Base-by-base conservation (phyloP, 2,797 vertebrate species). In the Pempheris klunzingeri region DNA sequence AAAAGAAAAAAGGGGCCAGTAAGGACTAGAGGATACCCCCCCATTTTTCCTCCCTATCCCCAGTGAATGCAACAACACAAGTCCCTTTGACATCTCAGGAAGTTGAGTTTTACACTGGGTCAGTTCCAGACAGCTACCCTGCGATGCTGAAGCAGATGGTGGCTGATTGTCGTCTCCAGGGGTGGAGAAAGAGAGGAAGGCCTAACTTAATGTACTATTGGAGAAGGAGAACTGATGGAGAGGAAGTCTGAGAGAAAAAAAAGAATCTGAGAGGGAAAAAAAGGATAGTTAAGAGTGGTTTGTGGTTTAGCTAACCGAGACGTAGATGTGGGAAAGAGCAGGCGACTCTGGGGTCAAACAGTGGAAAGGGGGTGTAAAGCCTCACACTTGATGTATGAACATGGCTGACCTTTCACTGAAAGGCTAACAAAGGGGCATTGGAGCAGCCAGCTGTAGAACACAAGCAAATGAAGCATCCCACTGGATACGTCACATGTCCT, bases 81-180 rank as follows among this genome's bases (percentile, higher is more conserved):
- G 81, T 73, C 80, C 80, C 81, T 86, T 88, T 91, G 91, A 93
- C 91, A 92, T 93, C 81, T 88, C 93, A 92, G 94, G 94, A 95
- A 95, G 94, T 92, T 89, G 82, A 77, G 86, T 86, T 89, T 88
- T 89, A 80, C 87, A 85, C 80, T 34, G 88, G 90, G 93, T 89
- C 83, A 49, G 69, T 72, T 78, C 82, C 80, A 81, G 82, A 75
- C 63, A 47, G 77, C 82, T 67, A 84, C 79, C 83, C 90, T 46
- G 68, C 46, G 46, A 90, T 70, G 75, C 84, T 87, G 90, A 83
- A 88, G 72, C 93, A 95, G 91, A 94, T 94, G 93, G 88, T 81
- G 78, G 73, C 41, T 28, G 71, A 89, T 79, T 82, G 61, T 74
- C 38, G 67, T 82, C 92, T 90, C 86, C 46, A 34, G 77, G 73